Evolutionary conservation across 2,113 vertebrate species (phyloP).

Genomic region (Plotosus lineatus): DNA sequence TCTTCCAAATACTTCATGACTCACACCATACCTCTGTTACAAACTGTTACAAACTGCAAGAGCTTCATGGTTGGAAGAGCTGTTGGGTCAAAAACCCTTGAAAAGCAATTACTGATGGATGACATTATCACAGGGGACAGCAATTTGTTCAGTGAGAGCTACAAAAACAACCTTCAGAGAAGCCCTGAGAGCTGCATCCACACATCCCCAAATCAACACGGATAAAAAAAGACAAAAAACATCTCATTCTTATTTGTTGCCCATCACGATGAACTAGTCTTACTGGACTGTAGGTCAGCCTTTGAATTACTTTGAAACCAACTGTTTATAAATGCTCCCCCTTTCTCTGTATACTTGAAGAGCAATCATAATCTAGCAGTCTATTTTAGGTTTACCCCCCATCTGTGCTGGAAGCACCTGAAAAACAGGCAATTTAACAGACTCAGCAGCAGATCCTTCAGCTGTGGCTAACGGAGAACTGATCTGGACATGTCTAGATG

Average conservation of each 20-base stretch:
- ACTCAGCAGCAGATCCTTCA: conserved; percentile 68
- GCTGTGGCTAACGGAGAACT: conserved; percentile 68
- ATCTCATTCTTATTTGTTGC: conserved; percentile 47
- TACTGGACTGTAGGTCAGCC: conserved; percentile 48
- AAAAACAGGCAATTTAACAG: conserved; percentile 77
- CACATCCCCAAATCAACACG: conserved; percentile 6
- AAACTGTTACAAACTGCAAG: background rate
- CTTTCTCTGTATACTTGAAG: conserved; percentile 55
- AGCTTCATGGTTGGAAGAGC: background rate
- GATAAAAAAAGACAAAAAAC: conserved; percentile 38
- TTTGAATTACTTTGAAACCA: conserved; percentile 48
- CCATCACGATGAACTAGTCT: conserved; percentile 43
- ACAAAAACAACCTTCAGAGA: conserved; percentile 38
- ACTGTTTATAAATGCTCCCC: conserved; percentile 58
- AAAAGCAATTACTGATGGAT: conserved; percentile 49
- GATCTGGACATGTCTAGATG: conserved; percentile 60
- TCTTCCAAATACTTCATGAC: conserved; percentile 3
- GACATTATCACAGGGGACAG: conserved; percentile 43
- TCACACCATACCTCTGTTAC: background rate
- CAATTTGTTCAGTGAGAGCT: conserved; percentile 28
- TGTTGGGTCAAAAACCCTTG: conserved; percentile 27
- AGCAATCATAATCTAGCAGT: conserved; percentile 61
- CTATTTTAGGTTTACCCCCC: conserved; percentile 68
- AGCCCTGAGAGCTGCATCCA: background rate
- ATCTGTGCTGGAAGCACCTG: conserved; percentile 69